phyloP scores from a whole-genome alignment of 2,113 vertebrate species.

The Leucopternis melanops region DNA sequence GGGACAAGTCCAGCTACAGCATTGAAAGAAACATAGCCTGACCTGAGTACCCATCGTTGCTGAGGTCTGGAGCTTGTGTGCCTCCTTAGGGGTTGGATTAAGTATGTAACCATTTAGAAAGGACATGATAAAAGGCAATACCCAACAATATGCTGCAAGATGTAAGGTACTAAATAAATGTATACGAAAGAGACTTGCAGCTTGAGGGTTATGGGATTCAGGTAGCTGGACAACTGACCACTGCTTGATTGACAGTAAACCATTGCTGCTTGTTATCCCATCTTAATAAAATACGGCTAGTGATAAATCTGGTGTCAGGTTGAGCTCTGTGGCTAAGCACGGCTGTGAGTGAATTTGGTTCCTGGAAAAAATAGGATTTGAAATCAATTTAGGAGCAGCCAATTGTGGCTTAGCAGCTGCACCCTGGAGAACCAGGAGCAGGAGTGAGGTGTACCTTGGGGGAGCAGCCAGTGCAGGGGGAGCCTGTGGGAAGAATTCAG shows the following conservation, averaged over 20 bases:
- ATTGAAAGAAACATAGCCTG: not conserved
- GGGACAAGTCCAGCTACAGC: not conserved
- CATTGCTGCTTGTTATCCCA: not conserved
- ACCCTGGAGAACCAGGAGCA: not conserved
- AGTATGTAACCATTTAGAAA: not conserved
- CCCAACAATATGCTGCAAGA: not conserved
- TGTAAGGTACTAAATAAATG: not conserved
- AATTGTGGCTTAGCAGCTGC: not conserved
- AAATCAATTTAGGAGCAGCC: conserved; percentile 16
- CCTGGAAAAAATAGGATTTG: not conserved
- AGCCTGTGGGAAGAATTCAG: not conserved
- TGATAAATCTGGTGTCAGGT: not conserved
- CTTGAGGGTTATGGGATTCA: not conserved
- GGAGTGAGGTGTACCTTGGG: not conserved
- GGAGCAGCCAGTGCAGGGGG: not conserved
- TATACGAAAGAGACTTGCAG: not conserved
- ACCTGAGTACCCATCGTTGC: not conserved
- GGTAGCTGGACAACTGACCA: not conserved
- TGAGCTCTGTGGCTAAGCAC: not conserved
- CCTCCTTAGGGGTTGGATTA: not conserved
- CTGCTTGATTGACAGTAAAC: not conserved
- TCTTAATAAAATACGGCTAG: not conserved
- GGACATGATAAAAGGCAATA: not conserved
- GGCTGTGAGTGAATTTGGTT: not conserved
- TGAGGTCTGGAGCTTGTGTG: not conserved